Conservation (phyloP, 2,888 invertebrate genomes). For the Lathronympha strigana region DNA sequence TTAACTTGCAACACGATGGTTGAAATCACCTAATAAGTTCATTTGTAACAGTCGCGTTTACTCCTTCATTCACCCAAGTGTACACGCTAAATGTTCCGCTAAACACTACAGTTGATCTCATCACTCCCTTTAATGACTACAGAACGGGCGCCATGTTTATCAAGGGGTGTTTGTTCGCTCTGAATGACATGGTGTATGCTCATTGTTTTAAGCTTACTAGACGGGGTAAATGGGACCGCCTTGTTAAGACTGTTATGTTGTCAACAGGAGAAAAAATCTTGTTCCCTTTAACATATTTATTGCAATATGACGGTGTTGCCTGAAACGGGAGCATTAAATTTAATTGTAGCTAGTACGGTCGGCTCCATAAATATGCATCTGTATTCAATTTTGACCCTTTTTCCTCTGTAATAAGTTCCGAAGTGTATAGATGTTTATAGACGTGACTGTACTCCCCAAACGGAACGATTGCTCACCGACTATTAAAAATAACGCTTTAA, state of each 20-base stretch:
- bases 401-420: too few relatives aligned
- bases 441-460: too few relatives aligned
- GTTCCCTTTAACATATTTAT: too few relatives aligned
- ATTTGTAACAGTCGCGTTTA: background rate
- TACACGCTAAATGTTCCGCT: conserved; percentile 8
- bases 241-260: conserved; percentile 1
- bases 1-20: background rate
- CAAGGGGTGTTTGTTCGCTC: background rate
- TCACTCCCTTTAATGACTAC: conserved; percentile 5
- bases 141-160: conserved; percentile 8
- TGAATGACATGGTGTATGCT: conserved; percentile 5
- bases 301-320: too few relatives aligned
- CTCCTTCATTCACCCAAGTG: conserved; percentile 2
- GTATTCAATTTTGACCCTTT: too few relatives aligned
- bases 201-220: conserved; percentile 15
- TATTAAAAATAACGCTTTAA: too few relatives aligned
- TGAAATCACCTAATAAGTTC: background rate
- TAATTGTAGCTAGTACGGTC: too few relatives aligned
- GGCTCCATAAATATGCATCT: too few relatives aligned
- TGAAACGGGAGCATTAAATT: too few relatives aligned
- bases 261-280: too few relatives aligned
- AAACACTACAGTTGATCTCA: conserved; percentile 24
- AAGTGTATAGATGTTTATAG: too few relatives aligned
- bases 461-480: too few relatives aligned
- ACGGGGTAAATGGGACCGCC: background rate